phyloP scores from a whole-genome alignment of 2,113 vertebrate genomes.

The Megaleporinus macrocephalus region DNA sequence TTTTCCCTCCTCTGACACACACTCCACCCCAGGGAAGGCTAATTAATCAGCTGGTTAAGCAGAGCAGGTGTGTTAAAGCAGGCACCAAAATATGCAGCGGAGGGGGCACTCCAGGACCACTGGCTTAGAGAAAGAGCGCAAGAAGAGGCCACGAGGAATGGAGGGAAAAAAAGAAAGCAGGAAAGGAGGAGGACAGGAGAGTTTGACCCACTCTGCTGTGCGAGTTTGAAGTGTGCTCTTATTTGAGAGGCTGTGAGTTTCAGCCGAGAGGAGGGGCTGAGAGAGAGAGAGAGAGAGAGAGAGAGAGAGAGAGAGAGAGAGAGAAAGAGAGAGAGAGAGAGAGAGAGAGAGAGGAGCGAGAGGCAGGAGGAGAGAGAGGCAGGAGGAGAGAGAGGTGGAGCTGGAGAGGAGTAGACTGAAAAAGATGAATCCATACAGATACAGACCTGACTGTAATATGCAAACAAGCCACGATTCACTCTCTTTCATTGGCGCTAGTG shows the following conservation, averaged over 20 bases:
- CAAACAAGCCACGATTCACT: not conserved
- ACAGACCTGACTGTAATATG: not conserved
- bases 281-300: not conserved
- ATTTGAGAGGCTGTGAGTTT: conserved; percentile 25
- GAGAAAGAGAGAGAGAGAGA: conserved; percentile 16
- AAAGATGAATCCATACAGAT: not conserved
- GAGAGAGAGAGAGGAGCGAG: conserved; percentile 20
- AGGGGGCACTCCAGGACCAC: conserved; percentile 63
- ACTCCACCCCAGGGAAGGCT: not conserved
- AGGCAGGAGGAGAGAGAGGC: conserved; percentile 22
- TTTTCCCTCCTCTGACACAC: not conserved
- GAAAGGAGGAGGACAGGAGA: conserved; percentile 72
- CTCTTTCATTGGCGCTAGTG: conserved; percentile 1
- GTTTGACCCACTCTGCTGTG: conserved; percentile 49
- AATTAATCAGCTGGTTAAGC: not conserved
- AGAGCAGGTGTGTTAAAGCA: not conserved
- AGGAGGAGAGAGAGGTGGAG: conserved; percentile 15
- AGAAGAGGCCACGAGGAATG: conserved; percentile 38
- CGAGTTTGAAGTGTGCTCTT: conserved; percentile 39
- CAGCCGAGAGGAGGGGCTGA: conserved; percentile 54
- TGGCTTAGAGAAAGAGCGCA: conserved; percentile 57
- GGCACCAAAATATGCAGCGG: not conserved
- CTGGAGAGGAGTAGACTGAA: conserved; percentile 14
- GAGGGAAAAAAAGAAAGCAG: conserved; percentile 47
- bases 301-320: conserved; percentile 29